Percentiles rank a stretch among this genome's conserved stretches.
phyloP scores from a whole-genome alignment of 2,113 vertebrate genomes.

The Cromileptes altivelis region DNA sequence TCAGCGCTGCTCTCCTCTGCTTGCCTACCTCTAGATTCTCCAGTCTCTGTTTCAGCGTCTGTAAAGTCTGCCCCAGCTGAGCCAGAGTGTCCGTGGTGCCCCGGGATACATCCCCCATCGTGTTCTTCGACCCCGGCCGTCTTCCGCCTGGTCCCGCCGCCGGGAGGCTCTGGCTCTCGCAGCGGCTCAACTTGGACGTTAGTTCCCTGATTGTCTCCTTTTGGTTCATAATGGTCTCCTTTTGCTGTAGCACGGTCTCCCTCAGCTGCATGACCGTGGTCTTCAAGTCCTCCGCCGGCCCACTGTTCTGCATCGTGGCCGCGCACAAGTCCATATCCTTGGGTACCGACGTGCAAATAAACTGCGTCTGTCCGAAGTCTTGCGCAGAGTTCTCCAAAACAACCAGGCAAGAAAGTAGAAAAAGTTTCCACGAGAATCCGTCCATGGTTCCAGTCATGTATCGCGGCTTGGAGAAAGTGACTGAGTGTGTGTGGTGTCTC shows the following conservation, averaged over 20 bases:
- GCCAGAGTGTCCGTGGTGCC: slow-evolving; percentile 94
- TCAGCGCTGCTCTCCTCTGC: not conserved
- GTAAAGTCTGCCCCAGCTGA: slow-evolving; percentile 96
- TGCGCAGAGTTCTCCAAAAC: slow-evolving; percentile 82
- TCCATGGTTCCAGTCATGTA: slow-evolving; percentile 68
- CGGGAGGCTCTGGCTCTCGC: slow-evolving; percentile 91
- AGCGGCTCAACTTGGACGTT: slow-evolving; percentile 94
- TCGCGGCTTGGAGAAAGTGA: not conserved
- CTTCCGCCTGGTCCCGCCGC: slow-evolving; percentile 85
- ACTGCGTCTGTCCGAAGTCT: slow-evolving; percentile 93
- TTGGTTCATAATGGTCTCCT: slow-evolving; percentile 97
- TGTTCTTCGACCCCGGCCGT: slow-evolving; percentile 89
- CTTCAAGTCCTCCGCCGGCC: slow-evolving; percentile 93
- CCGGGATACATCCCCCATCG: slow-evolving; percentile 95
- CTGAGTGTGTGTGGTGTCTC: not conserved
- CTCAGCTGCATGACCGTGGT: slow-evolving; percentile 93
- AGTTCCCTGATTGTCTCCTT: slow-evolving; percentile 96
- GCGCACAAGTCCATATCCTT: slow-evolving; percentile 96
- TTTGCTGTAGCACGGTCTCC: slow-evolving; percentile 97
- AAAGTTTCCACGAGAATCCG: slow-evolving; percentile 83
- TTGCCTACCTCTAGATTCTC: slow-evolving; percentile 95
- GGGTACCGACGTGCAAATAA: slow-evolving; percentile 98
- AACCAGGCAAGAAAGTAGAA: slow-evolving; percentile 81
- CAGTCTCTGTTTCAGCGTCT: slow-evolving; percentile 94
- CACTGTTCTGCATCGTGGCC: slow-evolving; percentile 90